Evolutionary conservation across 37 sponge, comb jelly and placozoan genomes (phyloP), one percentile per base, ranked within the genome.

Genomic region (Amphimedon queenslandica): DNA sequence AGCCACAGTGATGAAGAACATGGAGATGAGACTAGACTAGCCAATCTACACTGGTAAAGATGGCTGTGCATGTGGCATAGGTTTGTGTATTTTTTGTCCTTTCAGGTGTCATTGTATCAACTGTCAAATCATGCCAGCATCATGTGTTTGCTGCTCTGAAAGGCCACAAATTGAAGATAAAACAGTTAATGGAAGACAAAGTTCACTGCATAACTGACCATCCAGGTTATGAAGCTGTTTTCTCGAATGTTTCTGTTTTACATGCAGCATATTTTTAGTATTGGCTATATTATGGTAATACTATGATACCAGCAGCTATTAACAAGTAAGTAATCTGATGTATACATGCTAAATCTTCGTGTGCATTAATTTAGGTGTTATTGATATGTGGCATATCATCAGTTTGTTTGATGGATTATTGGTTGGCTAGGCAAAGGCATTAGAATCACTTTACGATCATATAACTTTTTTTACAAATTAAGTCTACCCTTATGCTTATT

Each of bases 391-490:
- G 78, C 78, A 20, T 77, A 77, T 77, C 38, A 69, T 1, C 78
- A 77, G 58, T 47, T 18, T 47, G 8, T 47, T n/a, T n/a, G n/a
- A n/a, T n/a, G 42, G 75, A 61, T 63, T 37, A 8, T 34, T 58
- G 74, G 74, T 23, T 73, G 74, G 74, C 74, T 58, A 53, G 74
- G 74, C 21, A 66, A 37, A 33, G 8, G 35, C 10, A 37, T 67
- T 5, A 67, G 69, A 61, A 27, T 61, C 25, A 61, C 31, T 21
- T 28, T 61, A 8, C 63, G 25, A 28, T 6, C 30, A 24, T 61
- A 13, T 29, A 36, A 37, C n/a, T n/a, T n/a, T n/a, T n/a, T n/a
- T n/a, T n/a, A n/a, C n/a, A n/a, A n/a, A n/a, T n/a, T n/a, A n/a
- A n/a, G n/a, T n/a, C n/a, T n/a, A n/a, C n/a, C n/a, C n/a, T n/a